Percentiles rank a stretch among this genome's conserved stretches.
Evolutionary conservation across 2,113 vertebrate species (phyloP).

Genomic region (Xiphophorus hellerii): DNA sequence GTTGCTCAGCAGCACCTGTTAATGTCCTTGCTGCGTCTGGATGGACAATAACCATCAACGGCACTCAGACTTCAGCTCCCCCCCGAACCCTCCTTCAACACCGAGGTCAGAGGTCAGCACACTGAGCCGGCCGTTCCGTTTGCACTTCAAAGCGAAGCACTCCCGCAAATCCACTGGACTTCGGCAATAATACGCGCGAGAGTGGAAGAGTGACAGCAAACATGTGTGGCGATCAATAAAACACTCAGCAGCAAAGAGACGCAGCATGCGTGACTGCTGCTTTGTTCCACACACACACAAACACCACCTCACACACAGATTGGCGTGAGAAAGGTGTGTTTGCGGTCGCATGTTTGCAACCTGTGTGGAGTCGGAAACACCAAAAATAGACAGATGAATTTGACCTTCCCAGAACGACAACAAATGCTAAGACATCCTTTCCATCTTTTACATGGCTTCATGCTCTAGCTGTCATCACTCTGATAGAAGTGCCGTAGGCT

Average conservation of each 20-base stretch:
- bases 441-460: slow-evolving; percentile 1
- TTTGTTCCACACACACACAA: slow-evolving; percentile 31
- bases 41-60: slow-evolving; percentile 50
- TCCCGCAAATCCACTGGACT: slow-evolving; percentile 56
- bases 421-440: slow-evolving; percentile 17
- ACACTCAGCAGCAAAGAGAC: slow-evolving; percentile 45
- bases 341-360: slow-evolving; percentile 42
- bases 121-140: slow-evolving; percentile 22
- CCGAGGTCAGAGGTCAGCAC: slow-evolving; percentile 52
- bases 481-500: background rate
- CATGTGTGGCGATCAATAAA: slow-evolving; percentile 71
- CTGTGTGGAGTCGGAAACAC: slow-evolving; percentile 41
- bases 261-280: slow-evolving; percentile 18
- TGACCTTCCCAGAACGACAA: background rate
- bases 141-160: slow-evolving; percentile 50
- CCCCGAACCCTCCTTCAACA: background rate
- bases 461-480: slow-evolving; percentile 35
- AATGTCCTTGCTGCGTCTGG: slow-evolving; percentile 36
- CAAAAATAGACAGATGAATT: slow-evolving; percentile 21
- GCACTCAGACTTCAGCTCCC: slow-evolving; percentile 12
- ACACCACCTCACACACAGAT: slow-evolving; percentile 9
- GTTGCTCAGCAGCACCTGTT: slow-evolving; percentile 55
- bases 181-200: slow-evolving; percentile 16
- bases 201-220: slow-evolving; percentile 49
- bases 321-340: slow-evolving; percentile 22